Conservation (phyloP, 2,888 invertebrate species). For the Agrotis clavis region DNA sequence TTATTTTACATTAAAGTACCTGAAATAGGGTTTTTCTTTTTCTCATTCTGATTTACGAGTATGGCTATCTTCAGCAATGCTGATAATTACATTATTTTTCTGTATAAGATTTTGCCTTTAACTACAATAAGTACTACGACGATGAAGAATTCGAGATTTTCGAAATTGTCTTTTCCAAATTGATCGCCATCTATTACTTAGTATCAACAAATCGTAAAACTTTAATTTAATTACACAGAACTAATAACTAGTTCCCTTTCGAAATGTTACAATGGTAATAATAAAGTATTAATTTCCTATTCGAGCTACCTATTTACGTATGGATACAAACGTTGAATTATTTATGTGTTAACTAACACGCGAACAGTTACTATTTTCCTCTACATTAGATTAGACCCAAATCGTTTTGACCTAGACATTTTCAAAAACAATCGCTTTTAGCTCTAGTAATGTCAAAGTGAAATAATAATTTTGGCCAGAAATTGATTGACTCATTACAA, state of each 20-base stretch:
- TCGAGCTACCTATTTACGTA: constrained; percentile 52
- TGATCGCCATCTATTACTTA: not conserved
- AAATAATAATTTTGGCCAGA: constrained; percentile 9
- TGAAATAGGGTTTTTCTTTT: not conserved
- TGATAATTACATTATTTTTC: not conserved
- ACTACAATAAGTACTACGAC: not conserved
- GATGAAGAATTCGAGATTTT: not conserved
- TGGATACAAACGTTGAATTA: constrained; percentile 57
- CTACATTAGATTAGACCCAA: constrained; percentile 53
- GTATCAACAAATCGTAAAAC: not conserved
- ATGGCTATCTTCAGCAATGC: not conserved
- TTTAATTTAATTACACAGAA: constrained; percentile 20
- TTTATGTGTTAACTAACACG: constrained; percentile 64
- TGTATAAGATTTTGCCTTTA: not conserved
- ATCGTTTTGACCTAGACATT: constrained; percentile 57
- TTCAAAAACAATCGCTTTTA: constrained; percentile 32
- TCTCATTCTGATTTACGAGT: not conserved
- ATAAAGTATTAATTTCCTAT: constrained; percentile 58
- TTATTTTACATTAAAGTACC: not conserved
- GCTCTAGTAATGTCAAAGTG: constrained; percentile 19
- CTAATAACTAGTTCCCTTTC: constrained; percentile 14
- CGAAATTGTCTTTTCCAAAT: not conserved
- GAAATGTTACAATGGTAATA: constrained; percentile 38
- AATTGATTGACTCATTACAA: constrained; percentile 32
- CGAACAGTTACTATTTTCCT: constrained; percentile 47